Evolutionary conservation across 2,797 vertebrate species (phyloP), one percentile per base, ranked within the genome.

Genomic region (Pelodytes ibericus): DNA sequence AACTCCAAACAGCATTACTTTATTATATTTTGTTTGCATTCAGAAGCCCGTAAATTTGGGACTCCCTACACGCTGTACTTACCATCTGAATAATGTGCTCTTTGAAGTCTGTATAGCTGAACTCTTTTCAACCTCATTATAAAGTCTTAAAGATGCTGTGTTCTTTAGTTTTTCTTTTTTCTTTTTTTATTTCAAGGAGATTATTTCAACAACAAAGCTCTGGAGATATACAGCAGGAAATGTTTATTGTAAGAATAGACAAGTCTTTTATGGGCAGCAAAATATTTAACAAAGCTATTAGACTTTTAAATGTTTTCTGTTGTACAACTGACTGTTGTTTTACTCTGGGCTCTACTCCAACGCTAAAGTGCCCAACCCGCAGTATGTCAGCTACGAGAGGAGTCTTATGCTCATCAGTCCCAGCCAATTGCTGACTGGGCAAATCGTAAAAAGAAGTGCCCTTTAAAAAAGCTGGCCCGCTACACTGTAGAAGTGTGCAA

Each of bases 301-400:
- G 63, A 67, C 70, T 78, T 78, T 72, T 62, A 68, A 78, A 73
- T 78, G 76, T 72, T 78, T 78, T 78, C 70, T 62, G 65, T 78
- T 63, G 66, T 77, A 80, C 36, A 81, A 68, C 80, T 61, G 3
- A 59, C 59, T 79, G 31, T 71, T 79, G 68, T 80, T 60, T 71
- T 77, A 33, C 2, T 3, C 16, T 83, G 81, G 77, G 71, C n/a
- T 74, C 72, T 76, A 13, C 67, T 85, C 81, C 53, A 68, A 56
- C n/a, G 7, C n/a, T 22, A 8, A 20, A 20, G 22, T 53, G 5
- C 1, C 20, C 3, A n/a, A 24, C 49, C n/a, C 13, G 8, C 16
- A 22, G 20, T 53, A 22, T 20, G 8, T 24, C n/a, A 20, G 16
- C n/a, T 53, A 53, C 18, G 13, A 3, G 13, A 13, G 24, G 7